Conservation (phyloP, 2,888 invertebrate species). For the Steinernema carpocapsae region DNA sequence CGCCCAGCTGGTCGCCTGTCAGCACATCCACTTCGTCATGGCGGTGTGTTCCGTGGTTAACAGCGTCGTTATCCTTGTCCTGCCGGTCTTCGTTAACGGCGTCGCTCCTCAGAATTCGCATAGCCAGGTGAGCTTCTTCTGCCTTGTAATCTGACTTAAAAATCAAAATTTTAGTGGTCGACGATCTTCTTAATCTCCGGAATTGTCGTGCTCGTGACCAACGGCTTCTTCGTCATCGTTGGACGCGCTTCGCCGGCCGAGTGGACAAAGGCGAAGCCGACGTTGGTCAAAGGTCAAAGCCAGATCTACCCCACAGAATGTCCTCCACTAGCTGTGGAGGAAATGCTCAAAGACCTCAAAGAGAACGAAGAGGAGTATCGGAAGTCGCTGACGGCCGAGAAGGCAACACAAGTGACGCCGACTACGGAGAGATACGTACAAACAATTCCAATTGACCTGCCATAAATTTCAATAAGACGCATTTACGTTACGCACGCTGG, state of each 20-base stretch:
- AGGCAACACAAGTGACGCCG: conserved; percentile 12
- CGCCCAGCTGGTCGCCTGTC: conserved; percentile 49
- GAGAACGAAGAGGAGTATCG: conserved; percentile 7
- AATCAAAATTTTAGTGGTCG: neutral
- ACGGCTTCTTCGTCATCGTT: neutral
- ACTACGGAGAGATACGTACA: conserved; percentile 10
- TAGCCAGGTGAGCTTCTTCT: conserved; percentile 22
- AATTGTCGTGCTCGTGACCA: neutral
- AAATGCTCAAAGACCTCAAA: conserved; percentile 20
- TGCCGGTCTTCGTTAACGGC: neutral
- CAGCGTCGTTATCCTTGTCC: neutral
- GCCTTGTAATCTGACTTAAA: neutral
- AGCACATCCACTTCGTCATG: conserved; percentile 38
- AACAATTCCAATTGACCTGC: conserved; percentile 26
- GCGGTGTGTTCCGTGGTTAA: neutral
- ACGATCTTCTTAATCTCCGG: neutral
- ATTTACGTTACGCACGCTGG: too few species aligned
- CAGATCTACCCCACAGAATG: neutral
- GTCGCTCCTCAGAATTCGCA: neutral
- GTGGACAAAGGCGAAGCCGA: conserved; percentile 4
- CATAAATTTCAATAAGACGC: neutral
- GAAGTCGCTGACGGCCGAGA: neutral
- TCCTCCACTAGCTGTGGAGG: conserved; percentile 17
- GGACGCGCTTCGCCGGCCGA: neutral
- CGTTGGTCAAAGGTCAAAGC: neutral